Evolutionary conservation across 2,797 vertebrate genomes (phyloP).

Genomic region (Sebastes kiyomatsui): DNA sequence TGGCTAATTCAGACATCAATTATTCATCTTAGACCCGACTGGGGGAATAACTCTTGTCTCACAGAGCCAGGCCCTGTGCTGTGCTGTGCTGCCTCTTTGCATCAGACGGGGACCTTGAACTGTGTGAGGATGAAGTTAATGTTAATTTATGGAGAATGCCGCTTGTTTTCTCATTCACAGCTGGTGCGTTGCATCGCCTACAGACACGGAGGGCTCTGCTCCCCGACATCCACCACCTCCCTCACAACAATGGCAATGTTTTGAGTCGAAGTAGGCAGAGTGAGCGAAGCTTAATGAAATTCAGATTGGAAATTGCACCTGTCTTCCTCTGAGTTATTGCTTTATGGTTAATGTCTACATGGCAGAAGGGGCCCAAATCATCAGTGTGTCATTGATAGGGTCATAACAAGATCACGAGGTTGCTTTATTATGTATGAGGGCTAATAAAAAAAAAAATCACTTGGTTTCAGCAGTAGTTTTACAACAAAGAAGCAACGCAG

Average conservation of each 20-base stretch:
- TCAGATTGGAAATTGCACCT: constrained; percentile 72
- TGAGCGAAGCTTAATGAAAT: constrained; percentile 67
- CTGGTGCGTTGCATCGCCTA: constrained; percentile 49
- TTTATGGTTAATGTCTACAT: constrained; percentile 62
- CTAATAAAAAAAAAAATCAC: constrained; percentile 23
- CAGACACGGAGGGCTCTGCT: constrained; percentile 43
- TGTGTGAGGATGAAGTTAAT: constrained; percentile 25
- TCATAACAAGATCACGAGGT: constrained; percentile 44
- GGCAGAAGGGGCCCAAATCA: constrained; percentile 59
- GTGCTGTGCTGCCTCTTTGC: constrained; percentile 32
- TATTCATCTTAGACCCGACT: constrained; percentile 61
- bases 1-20: constrained; percentile 55
- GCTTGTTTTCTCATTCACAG: constrained; percentile 68
- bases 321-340: constrained; percentile 76
- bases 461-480: constrained; percentile 16
- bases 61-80: constrained; percentile 45
- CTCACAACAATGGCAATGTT: constrained; percentile 58
- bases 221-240: constrained; percentile 37
- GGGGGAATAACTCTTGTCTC: constrained; percentile 59
- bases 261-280: constrained; percentile 38
- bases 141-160: constrained; percentile 65
- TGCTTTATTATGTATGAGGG: constrained; percentile 59
- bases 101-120: constrained; percentile 45
- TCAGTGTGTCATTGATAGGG: constrained; percentile 57
- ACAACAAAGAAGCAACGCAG: constrained; percentile 8